A percentile compares a stretch with the other conserved stretches of the same genome.
phyloP scores from a whole-genome alignment of 2,888 invertebrate genomes.

The Artemia sp. region DNA sequence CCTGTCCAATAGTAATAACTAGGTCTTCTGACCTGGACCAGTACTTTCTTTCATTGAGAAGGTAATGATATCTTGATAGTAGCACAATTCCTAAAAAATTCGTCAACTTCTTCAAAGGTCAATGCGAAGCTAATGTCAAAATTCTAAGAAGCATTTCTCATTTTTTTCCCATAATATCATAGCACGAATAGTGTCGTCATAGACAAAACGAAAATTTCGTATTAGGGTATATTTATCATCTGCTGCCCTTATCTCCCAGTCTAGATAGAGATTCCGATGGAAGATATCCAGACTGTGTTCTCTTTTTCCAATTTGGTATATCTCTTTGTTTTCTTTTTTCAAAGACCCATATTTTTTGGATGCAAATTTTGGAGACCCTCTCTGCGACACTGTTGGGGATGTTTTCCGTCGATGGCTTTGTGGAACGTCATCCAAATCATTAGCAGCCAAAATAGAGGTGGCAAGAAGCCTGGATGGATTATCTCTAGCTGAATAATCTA shows the following conservation, averaged over 20 bases:
- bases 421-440: not conserved
- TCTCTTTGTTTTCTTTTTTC: not conserved
- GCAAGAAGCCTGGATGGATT: constrained; percentile 4
- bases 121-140: not conserved
- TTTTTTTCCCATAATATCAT: not conserved
- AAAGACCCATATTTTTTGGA: too few species aligned
- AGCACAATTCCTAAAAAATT: too few species aligned
- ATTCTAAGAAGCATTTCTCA: constrained; percentile 1
- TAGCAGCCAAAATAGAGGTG: not conserved
- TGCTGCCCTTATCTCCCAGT: constrained; percentile 1
- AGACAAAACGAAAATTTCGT: not conserved
- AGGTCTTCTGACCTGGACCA: not conserved
- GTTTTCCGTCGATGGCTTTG: too few species aligned
- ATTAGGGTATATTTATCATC: not conserved
- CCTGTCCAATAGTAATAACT: not conserved
- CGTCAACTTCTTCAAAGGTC: not conserved
- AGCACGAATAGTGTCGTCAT: constrained; percentile 2
- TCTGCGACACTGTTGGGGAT: too few species aligned
- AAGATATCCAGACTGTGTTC: constrained; percentile 3
- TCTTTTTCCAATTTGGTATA: constrained; percentile 7
- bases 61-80: not conserved
- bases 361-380: too few species aligned
- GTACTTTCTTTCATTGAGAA: constrained; percentile 10
- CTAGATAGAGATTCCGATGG: not conserved
- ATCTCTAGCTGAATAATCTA: not conserved